Base-by-base conservation (phyloP, 2,888 invertebrate species). In the Merodon equestris region DNA sequence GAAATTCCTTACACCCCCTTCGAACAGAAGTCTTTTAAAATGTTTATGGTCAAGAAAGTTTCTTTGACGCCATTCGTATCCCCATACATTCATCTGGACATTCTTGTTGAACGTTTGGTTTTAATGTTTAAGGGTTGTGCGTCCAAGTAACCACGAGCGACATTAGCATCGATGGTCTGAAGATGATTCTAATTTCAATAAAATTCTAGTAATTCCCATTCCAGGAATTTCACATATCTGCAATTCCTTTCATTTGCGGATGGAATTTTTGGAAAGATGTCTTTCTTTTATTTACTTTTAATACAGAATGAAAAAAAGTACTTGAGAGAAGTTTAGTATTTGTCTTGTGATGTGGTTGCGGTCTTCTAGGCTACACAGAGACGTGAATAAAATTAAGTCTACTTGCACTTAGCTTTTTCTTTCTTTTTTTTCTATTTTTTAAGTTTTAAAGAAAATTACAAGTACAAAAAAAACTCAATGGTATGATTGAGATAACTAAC, bases 1-100 rank as follows among this genome's bases (percentile, higher is more conserved):
- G 10, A 40, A 73, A 73, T 77, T 77, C 73, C 48, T 58, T 3
- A 44, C 40, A 38, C 58, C 68, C 50, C 40, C 2, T 2, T 5
- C 13, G 14, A 9, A 48, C n/a, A 3, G n/a, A 51, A 73, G 73
- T 73, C 77, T 61, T 68, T 73, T 68, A 67, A 77, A 63, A 77
- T 73, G 67, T 77, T 73, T 73, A 77, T 77, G 77, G 77, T 77
- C 77, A 77, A 72, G 67, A 61, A 77, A 72, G 63, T 77, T 77
- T 73, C 56, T 60, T 54, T 73, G 66, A 77, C 71, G 77, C 56
- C 76, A 61, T 72, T 67, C 60, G 40, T 51, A 63, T 53, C 40
- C 48, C 56, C 45, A 53, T 63, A 18, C 42, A 50, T 45, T 7
- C 10, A 40, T 40, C 40, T n/a, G 44, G 50, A 67, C 61, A 63